Evolutionary conservation across 37 sponge, comb jelly and placozoan species (phyloP).

Genomic region (Hormiphora californensis): DNA sequence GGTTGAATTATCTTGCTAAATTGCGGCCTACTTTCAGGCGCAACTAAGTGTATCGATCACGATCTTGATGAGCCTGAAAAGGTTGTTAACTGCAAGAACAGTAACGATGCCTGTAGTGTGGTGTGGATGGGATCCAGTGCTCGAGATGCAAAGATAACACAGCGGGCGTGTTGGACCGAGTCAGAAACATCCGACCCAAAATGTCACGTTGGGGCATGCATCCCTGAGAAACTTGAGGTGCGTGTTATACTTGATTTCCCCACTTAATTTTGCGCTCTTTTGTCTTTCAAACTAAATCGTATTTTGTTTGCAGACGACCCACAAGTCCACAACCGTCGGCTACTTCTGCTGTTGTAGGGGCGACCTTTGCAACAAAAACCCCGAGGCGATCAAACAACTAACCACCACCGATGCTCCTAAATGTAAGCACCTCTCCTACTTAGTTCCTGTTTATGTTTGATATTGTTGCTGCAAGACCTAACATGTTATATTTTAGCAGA

Average conservation of each 20-base stretch:
- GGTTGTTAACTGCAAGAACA: neutral
- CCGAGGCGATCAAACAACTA: neutral
- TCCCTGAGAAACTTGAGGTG: conserved; percentile 13
- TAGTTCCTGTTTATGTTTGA: neutral
- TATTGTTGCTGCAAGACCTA: too few species aligned
- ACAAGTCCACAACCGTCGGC: neutral
- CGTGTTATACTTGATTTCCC: too few species aligned
- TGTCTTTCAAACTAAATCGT: too few species aligned
- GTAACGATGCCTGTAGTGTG: conserved; percentile 40
- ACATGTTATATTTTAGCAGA: too few species aligned
- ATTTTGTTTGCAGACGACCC: neutral
- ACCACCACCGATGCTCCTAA: conserved; percentile 41
- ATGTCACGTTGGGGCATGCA: conserved; percentile 25
- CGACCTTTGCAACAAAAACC: conserved; percentile 37
- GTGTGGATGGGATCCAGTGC: neutral
- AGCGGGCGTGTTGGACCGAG: neutral
- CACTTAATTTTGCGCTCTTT: too few species aligned
- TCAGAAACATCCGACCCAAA: neutral
- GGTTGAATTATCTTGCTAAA: too few species aligned
- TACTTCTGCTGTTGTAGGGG: conserved; percentile 44
- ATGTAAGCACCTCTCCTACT: neutral
- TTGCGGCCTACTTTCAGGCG: too few species aligned
- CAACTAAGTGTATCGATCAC: conserved; percentile 15
- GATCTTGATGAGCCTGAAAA: neutral
- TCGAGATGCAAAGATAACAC: neutral